phyloP scores from a whole-genome alignment of 2,797 vertebrate species.

The Cuniculus paca region DNA sequence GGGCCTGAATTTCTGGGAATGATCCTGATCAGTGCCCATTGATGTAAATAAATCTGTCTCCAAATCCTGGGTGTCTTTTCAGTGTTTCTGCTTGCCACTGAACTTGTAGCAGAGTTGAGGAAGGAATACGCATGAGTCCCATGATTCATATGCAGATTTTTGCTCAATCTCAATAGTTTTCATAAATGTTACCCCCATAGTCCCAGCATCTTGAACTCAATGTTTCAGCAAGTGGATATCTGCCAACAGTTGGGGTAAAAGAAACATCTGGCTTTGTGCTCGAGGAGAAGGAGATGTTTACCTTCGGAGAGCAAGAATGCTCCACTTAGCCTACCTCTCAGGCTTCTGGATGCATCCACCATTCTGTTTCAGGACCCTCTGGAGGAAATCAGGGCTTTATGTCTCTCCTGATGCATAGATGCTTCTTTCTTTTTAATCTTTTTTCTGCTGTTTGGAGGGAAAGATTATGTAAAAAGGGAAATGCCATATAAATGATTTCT shows the following conservation, averaged over 20 bases:
- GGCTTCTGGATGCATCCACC: background rate
- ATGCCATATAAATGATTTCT: background rate
- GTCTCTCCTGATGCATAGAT: background rate
- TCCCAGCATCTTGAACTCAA: background rate
- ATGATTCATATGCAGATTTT: background rate
- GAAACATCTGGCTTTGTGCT: background rate
- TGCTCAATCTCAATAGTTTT: background rate
- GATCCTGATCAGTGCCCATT: too few species aligned
- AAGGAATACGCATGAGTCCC: background rate
- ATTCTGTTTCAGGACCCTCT: background rate
- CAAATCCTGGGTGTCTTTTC: too few species aligned
- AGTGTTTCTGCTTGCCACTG: too few species aligned
- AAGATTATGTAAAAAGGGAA: conserved; percentile 24
- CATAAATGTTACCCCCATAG: background rate
- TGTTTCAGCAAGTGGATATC: background rate
- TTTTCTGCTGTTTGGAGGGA: background rate
- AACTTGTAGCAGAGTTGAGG: too few species aligned
- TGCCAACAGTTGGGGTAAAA: background rate
- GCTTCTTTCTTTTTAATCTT: background rate
- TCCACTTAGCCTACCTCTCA: background rate
- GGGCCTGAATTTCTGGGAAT: too few species aligned
- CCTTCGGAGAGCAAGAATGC: background rate
- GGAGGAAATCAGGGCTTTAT: background rate
- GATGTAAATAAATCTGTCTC: too few species aligned
- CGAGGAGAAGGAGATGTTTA: background rate